Base-by-base conservation (phyloP, 1,140 invertebrate genomes). In the Palaemon carinicauda region DNA sequence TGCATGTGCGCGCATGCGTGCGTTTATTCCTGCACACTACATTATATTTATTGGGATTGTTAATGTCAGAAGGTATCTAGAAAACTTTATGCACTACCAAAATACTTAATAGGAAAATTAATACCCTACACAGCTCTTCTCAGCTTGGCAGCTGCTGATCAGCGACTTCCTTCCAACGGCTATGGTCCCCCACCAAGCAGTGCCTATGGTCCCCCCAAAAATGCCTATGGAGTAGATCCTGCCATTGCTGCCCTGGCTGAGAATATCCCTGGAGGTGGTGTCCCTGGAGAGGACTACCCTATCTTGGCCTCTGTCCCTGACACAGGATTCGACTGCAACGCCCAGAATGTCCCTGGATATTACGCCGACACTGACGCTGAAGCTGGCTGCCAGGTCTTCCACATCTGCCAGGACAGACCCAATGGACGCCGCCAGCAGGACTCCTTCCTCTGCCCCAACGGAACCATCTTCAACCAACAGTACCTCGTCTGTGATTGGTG, bases 401-500 rank as follows among this genome's bases (percentile, higher is more conserved):
- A 93, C 90, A 92, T 94, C 53, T 94, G 93, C 85, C 93, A 93
- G 89, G 91, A 90, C 4, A 52, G 92, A 91, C 21, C 90, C 91
- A 0, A 91, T 91, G 78, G 92, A 41, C 41, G 60, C 31, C 80
- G 80, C 33, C 80, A 81, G 80, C 56, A 81, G 80, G 80, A 81
- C 80, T 92, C 92, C 4, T 93, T 94, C 84, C 90, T 94, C 0
- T 94, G 93, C 87, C 93, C 93, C 33, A 92, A 93, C 80, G 93
- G 93, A 73, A 94, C 93, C 27, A 91, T 93, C 50, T 94, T 94
- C 90, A 92, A 93, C 88, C 93, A 93, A 89, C 91, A 92, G 80
- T 91, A 92, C 82, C 93, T 93, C 77, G 93, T 93, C 0, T 94
- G 93, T 87, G 93, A 93, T 89, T 94, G 93, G 93, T 93, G 93